A percentile compares a stretch with the other conserved stretches of the same genome.
Conservation (phyloP, 2,113 vertebrate genomes). For the Origma solitaria region DNA sequence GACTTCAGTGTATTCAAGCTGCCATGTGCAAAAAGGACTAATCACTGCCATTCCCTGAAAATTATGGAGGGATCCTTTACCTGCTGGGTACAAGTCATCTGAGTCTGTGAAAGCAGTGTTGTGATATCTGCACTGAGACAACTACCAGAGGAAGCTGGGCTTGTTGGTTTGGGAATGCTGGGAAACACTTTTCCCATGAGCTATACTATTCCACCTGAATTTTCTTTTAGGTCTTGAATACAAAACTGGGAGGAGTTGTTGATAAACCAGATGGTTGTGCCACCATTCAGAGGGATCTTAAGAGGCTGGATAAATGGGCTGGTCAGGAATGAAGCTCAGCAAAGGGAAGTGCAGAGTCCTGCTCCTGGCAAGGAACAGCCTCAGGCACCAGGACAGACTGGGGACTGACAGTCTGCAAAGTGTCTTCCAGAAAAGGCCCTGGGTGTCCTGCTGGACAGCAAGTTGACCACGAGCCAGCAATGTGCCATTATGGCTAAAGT, state of each 20-base stretch:
- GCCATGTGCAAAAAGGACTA: neutral
- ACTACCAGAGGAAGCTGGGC: neutral
- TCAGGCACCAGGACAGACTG: neutral
- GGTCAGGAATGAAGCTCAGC: neutral
- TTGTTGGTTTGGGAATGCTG: neutral
- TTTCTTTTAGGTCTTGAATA: neutral
- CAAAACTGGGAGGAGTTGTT: neutral
- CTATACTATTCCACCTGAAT: neutral
- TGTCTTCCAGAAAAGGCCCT: neutral
- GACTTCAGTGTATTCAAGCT: neutral
- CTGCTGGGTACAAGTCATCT: neutral
- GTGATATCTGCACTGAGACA: neutral
- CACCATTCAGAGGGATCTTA: neutral
- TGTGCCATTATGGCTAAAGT: neutral
- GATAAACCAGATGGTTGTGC: neutral
- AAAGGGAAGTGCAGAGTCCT: neutral
- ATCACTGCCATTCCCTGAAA: neutral
- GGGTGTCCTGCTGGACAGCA: neutral
- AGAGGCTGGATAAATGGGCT: neutral
- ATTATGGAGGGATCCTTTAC: neutral
- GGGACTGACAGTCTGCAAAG: neutral
- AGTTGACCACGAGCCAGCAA: neutral
- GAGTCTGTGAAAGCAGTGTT: neutral
- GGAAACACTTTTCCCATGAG: neutral
- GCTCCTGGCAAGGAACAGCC: neutral